Percentiles rank a stretch among this genome's conserved stretches.
Evolutionary conservation across 2,888 invertebrate genomes (phyloP).

Genomic region (Neocrepidodera transversa): DNA sequence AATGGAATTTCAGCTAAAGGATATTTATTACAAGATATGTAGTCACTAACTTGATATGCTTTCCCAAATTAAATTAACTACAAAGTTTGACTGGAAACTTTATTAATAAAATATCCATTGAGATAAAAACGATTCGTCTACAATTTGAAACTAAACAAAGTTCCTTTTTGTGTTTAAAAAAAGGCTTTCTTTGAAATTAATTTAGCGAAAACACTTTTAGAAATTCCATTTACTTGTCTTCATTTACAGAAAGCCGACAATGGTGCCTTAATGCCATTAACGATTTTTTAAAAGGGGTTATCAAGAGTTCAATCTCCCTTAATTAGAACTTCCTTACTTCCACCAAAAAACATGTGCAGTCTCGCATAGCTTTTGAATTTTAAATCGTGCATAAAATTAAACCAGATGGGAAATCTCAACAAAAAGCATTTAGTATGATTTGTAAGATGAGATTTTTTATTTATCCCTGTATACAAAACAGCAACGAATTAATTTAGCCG

Average conservation of each 20-base stretch:
- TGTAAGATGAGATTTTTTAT: too few relatives aligned
- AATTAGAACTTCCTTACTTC: conserved; percentile 4
- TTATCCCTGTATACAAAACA: too few relatives aligned
- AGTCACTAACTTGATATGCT: too few relatives aligned
- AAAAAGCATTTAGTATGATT: too few relatives aligned
- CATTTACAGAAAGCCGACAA: background rate
- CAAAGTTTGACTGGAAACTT: too few relatives aligned
- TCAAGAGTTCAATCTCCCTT: conserved; percentile 6
- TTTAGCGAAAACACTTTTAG: background rate
- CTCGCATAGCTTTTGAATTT: background rate
- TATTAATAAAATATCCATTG: too few relatives aligned
- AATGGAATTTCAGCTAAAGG: too few relatives aligned
- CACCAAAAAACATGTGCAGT: background rate
- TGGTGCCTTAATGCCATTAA: background rate
- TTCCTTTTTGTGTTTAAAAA: background rate
- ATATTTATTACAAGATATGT: too few relatives aligned
- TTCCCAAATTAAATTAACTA: too few relatives aligned
- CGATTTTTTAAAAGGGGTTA: conserved; percentile 8
- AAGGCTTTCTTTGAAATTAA: background rate
- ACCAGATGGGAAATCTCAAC: background rate
- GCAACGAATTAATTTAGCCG: background rate
- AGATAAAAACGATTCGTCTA: too few relatives aligned
- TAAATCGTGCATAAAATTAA: background rate
- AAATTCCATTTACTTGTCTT: background rate
- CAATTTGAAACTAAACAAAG: background rate